Percentiles rank a stretch among this genome's conserved stretches.
phyloP scores from a whole-genome alignment of 2,113 vertebrate genomes.

The Macaca mulatta region DNA sequence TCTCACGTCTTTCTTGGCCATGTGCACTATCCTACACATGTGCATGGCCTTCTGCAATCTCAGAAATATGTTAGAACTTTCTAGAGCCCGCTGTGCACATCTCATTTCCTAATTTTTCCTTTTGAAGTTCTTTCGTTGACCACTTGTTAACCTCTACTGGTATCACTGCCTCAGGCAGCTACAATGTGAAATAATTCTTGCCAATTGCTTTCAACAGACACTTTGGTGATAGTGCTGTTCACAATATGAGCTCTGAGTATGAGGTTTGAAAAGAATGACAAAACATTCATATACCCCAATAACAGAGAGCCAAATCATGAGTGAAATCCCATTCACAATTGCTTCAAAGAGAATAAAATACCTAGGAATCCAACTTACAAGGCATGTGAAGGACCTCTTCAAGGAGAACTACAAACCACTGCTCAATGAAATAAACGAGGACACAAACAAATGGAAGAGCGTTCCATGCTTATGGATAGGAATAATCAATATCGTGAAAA shows the following conservation, averaged over 20 bases:
- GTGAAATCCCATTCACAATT: too few relatives aligned
- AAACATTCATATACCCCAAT: too few relatives aligned
- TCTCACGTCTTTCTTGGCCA: background rate
- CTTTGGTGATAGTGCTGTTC: background rate
- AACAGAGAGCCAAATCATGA: too few relatives aligned
- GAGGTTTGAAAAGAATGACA: background rate
- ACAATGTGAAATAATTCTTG: background rate
- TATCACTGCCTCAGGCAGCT: background rate
- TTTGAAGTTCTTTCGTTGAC: background rate
- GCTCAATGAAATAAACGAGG: too few relatives aligned
- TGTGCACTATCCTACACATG: background rate
- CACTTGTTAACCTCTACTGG: background rate
- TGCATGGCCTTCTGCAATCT: background rate
- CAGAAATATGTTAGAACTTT: background rate
- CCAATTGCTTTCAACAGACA: background rate
- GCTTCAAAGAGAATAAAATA: too few relatives aligned
- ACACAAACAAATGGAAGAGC: too few relatives aligned
- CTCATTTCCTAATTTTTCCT: background rate
- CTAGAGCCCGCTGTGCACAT: background rate
- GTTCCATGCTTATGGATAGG: too few relatives aligned
- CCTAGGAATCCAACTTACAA: too few relatives aligned
- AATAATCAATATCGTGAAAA: too few relatives aligned
- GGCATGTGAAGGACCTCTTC: too few relatives aligned
- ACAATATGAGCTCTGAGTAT: background rate
- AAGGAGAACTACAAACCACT: too few relatives aligned